phyloP scores from a whole-genome alignment of 2,888 invertebrate species.

The Cantharis rufa region DNA sequence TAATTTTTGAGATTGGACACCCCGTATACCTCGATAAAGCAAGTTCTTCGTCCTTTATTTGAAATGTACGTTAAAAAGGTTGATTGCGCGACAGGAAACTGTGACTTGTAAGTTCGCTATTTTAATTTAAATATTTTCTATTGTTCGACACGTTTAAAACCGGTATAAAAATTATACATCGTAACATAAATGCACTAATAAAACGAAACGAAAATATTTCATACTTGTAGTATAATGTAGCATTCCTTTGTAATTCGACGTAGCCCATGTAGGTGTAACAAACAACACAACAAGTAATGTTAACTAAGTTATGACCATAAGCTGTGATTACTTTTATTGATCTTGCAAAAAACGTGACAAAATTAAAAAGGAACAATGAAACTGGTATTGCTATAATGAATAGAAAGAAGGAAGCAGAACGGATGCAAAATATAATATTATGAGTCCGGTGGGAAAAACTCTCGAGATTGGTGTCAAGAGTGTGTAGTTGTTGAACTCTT shows the following conservation, averaged over 20 bases:
- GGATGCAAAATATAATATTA: not conserved
- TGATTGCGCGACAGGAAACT: not conserved
- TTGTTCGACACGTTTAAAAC: not conserved
- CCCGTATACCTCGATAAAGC: not conserved
- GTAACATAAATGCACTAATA: not conserved
- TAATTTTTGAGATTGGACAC: not conserved
- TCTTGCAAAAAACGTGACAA: not conserved
- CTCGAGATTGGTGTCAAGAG: constrained; percentile 1
- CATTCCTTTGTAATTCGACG: not conserved
- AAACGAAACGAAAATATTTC: not conserved
- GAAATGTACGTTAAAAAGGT: not conserved
- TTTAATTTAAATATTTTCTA: not conserved
- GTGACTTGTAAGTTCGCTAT: not conserved
- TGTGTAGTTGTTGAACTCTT: not conserved
- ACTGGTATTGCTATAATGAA: not conserved
- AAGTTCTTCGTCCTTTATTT: not conserved
- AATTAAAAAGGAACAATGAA: not conserved
- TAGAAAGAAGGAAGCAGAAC: not conserved
- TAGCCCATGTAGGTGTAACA: not conserved
- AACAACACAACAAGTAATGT: not conserved
- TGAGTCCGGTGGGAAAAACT: not conserved
- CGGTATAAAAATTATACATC: not conserved
- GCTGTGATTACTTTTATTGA: not conserved
- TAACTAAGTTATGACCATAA: not conserved
- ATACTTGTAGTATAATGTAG: not conserved